Evolutionary conservation across 2,113 vertebrate species (phyloP), one percentile per base, ranked within the genome.

Genomic region (Strix uralensis): DNA sequence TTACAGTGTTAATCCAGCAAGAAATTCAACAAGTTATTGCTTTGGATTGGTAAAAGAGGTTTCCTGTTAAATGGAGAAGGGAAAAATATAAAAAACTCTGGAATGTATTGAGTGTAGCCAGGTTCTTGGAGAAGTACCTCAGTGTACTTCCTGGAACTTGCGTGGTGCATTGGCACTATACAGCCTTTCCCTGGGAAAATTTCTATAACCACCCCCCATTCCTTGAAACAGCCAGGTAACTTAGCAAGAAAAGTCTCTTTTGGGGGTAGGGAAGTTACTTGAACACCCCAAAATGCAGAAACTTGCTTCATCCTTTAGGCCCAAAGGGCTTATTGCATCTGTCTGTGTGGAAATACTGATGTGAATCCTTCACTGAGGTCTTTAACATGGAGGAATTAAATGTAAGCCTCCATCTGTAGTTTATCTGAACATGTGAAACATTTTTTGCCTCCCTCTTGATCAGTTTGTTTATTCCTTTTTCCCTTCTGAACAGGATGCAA

Each of bases 401-500:
- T 13, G 2, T 21, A 21, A 92, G 29, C 75, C 69, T 74, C 55
- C 15, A 25, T 25, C 42, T 71, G 36, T 44, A 14, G 34, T 11
- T 85, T 29, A 22, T 66, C 79, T 92, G 74, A 88, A 77, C 5
- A 2, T 1, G 7, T 47, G 78, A 42, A 67, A 47, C 51, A 13
- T 6, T 11, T 78, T 72, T 49, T 95, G 62, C 71, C 26, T 82
- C 38, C 40, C 46, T 87, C 83, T 80, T 94, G 78, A 96, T 84
- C 32, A 12, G 4, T n/a, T 63, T 83, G 12, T 92, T 92, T 90
- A 11, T 2, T 88, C 19, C 17, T 71, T 88, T 81, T 83, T 34
- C 44, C 54, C 40, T 66, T 74, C 58, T 70, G 51, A 87, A 61
- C 83, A 99, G 98, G 99, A 99, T n/a, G 98, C 99, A 22, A 99